phyloP scores from a whole-genome alignment of 2,888 invertebrate genomes.

The Polymixis flavicincta region DNA sequence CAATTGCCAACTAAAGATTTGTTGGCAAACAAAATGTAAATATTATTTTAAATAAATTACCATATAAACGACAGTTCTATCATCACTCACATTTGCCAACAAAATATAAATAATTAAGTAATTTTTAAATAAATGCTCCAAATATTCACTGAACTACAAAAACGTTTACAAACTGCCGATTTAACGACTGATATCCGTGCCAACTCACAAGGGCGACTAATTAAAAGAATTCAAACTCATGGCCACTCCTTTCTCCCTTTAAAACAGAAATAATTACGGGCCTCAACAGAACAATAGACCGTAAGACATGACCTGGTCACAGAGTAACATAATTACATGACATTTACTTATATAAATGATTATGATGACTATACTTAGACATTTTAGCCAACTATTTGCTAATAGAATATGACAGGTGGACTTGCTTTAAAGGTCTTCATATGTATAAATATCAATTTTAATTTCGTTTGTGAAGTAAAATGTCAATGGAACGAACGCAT shows the following conservation, averaged over 20 bases:
- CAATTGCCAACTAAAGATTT: neutral
- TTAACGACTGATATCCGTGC: slow-evolving; percentile 17
- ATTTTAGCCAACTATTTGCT: slow-evolving; percentile 21
- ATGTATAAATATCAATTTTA: slow-evolving; percentile 22
- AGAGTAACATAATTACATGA: slow-evolving; percentile 20
- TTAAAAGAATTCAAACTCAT: slow-evolving; percentile 20
- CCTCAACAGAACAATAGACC: slow-evolving; percentile 38
- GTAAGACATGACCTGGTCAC: slow-evolving; percentile 49
- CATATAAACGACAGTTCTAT: slow-evolving; percentile 16
- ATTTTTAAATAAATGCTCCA: neutral
- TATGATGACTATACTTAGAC: neutral
- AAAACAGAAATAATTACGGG: slow-evolving; percentile 23
- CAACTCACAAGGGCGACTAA: slow-evolving; percentile 35
- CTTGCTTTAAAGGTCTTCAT: slow-evolving; percentile 25
- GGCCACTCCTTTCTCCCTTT: slow-evolving; percentile 42
- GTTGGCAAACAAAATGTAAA: neutral
- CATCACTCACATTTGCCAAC: slow-evolving; percentile 5
- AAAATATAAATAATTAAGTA: slow-evolving; percentile 9
- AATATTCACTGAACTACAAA: slow-evolving; percentile 32
- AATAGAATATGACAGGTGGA: slow-evolving; percentile 20
- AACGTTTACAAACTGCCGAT: slow-evolving; percentile 29
- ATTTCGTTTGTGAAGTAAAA: slow-evolving; percentile 10
- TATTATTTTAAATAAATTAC: slow-evolving; percentile 13
- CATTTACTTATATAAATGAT: slow-evolving; percentile 29
- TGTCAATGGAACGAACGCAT: slow-evolving; percentile 23